These are phyloP conservation scores for Agrochola litura DNA, from an alignment of 2,888 invertebrate species.

Conservation along the genomic window DNA sequence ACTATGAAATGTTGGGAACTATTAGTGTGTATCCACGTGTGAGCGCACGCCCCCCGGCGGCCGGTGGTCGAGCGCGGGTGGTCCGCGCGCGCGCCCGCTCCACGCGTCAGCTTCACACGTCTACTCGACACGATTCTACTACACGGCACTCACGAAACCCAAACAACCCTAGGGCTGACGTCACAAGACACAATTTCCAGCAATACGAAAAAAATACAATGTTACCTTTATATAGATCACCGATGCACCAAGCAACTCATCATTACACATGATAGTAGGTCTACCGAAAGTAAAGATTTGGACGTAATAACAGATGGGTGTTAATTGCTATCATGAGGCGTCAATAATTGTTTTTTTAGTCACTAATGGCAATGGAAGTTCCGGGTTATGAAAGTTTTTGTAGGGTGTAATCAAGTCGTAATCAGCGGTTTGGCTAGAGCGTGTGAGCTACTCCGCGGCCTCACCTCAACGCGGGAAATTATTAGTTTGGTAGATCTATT, in stretches of 20 bases:
- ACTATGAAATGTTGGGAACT: constrained; percentile 63
- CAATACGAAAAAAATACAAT: constrained; percentile 57
- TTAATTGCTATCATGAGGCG: constrained; percentile 89
- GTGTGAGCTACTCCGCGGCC: constrained; percentile 85
- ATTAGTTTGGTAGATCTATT: constrained; percentile 83
- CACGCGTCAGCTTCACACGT: constrained; percentile 87
- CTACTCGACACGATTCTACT: constrained; percentile 78
- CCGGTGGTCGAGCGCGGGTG: constrained; percentile 86
- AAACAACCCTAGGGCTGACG: constrained; percentile 71
- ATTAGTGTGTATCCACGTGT: constrained; percentile 75
- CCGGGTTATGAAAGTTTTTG: constrained; percentile 89
- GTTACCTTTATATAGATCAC: constrained; percentile 72
- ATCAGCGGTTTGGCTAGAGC: constrained; percentile 87
- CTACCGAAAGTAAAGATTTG: constrained; percentile 86
- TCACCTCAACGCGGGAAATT: constrained; percentile 81
- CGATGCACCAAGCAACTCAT: constrained; percentile 75
- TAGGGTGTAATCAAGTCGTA: constrained; percentile 88
- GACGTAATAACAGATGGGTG: constrained; percentile 88
- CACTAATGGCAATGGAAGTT: constrained; percentile 87
- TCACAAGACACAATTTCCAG: constrained; percentile 73
- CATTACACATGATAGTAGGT: constrained; percentile 82
- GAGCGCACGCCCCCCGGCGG: constrained; percentile 78
- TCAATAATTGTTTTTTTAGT: constrained; percentile 89
- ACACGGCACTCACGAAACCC: constrained; percentile 55
- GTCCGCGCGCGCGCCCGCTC: constrained; percentile 82